phyloP scores from a whole-genome alignment of 2,113 vertebrate genomes.

The Thymallus thymallus region DNA sequence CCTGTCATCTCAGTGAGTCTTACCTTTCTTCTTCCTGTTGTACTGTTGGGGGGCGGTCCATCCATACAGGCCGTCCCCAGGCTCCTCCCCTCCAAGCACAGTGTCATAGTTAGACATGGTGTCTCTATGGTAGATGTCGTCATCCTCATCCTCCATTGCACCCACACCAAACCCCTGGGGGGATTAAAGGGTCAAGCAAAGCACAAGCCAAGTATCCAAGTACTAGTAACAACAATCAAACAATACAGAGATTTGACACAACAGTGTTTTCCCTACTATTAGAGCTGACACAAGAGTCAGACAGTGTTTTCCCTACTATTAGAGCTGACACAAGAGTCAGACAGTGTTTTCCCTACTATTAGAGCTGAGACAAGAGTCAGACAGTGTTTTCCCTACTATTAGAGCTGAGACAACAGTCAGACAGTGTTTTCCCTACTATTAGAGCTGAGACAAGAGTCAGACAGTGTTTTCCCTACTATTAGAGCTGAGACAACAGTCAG shows the following conservation, averaged over 20 bases:
- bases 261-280: no score
- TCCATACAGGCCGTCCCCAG: slow-evolving; percentile 89
- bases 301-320: no score
- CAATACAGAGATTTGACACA: not conserved
- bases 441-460: no score
- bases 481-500: no score
- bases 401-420: no score
- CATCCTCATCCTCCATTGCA: slow-evolving; percentile 92
- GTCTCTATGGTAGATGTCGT: slow-evolving; percentile 90
- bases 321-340: no score
- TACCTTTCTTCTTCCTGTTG: slow-evolving; percentile 69
- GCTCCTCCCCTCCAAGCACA: slow-evolving; percentile 85
- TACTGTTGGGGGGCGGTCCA: slow-evolving; percentile 93
- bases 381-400: no score
- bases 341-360: no score
- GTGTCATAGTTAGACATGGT: slow-evolving; percentile 87
- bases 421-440: no score
- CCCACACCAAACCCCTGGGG: slow-evolving; percentile 93
- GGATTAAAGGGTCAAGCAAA: not conserved
- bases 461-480: no score
- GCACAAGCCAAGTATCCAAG: slow-evolving; percentile 28
- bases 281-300: no score
- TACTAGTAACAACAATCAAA: not conserved
- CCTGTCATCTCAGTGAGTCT: not conserved
- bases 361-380: no score